Evolutionary conservation across 2,797 vertebrate species (phyloP).

Genomic region (Amniataba percoides): DNA sequence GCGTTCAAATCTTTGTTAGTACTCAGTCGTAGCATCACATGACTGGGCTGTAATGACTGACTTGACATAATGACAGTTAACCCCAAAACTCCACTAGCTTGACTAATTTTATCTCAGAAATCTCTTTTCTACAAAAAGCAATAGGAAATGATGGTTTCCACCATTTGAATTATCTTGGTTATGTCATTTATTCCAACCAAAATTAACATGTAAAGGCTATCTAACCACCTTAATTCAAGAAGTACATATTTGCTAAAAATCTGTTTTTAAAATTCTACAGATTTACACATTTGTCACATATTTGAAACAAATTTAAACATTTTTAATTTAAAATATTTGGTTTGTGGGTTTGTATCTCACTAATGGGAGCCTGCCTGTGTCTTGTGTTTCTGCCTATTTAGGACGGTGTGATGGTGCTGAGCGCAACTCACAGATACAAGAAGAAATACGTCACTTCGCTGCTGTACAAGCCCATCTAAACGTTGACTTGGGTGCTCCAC

Average conservation of each 20-base stretch:
- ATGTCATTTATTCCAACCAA: not conserved
- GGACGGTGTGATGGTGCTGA: constrained; percentile 98
- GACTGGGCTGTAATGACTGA: accelerated
- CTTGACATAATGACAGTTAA: not conserved
- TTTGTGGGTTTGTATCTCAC: not conserved
- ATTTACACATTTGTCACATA: too few species aligned
- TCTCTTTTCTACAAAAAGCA: not conserved
- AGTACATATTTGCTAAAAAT: too few species aligned
- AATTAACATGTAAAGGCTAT: not conserved
- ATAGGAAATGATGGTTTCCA: not conserved
- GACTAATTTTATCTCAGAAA: not conserved
- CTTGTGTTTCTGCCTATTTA: constrained; percentile 62
- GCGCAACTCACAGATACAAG: constrained; percentile 97
- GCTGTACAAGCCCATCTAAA: constrained; percentile 97
- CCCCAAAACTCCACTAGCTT: not conserved
- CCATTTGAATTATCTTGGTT: not conserved
- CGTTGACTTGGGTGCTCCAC: constrained; percentile 7
- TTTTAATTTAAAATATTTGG: constrained; percentile 1
- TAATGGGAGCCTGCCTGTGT: not conserved
- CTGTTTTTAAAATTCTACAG: too few species aligned
- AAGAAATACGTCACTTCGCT: constrained; percentile 99
- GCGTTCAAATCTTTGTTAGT: not conserved
- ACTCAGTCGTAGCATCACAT: not conserved
- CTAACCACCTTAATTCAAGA: too few species aligned
- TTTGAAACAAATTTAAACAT: not conserved